phyloP scores from a whole-genome alignment of 23 tunicate species.

The Trididemnum nubilum region DNA sequence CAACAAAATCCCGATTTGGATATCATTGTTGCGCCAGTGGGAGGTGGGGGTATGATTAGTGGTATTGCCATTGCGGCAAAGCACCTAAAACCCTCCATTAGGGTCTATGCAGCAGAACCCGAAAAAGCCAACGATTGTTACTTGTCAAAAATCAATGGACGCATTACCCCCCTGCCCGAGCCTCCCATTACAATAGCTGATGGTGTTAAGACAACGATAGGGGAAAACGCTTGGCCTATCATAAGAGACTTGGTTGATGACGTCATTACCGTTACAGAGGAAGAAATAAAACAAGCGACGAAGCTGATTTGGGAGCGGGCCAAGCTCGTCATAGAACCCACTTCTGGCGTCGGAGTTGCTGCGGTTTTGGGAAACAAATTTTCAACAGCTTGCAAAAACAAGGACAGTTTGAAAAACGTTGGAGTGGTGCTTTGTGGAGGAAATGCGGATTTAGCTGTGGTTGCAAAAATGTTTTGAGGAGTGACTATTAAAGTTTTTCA shows the following conservation, averaged over 20 bases:
- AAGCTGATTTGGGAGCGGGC: slow-evolving; percentile 81
- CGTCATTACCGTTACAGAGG: slow-evolving; percentile 90
- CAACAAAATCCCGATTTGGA: slow-evolving; percentile 83
- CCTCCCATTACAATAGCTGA: slow-evolving; percentile 86
- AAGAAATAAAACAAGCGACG: slow-evolving; percentile 77
- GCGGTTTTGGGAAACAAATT: slow-evolving; percentile 57
- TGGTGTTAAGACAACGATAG: slow-evolving; percentile 85
- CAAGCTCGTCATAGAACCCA: slow-evolving; percentile 92
- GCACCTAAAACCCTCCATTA: slow-evolving; percentile 64
- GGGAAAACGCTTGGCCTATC: slow-evolving; percentile 95
- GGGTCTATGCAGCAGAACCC: slow-evolving; percentile 97
- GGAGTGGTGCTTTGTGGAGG: slow-evolving; percentile 97
- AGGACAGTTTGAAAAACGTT: slow-evolving; percentile 48
- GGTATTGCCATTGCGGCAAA: slow-evolving; percentile 91
- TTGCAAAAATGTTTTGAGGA: slow-evolving; percentile 13
- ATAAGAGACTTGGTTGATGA: slow-evolving; percentile 90
- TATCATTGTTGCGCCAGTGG: slow-evolving; percentile 84
- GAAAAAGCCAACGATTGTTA: slow-evolving; percentile 86
- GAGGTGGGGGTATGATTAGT: slow-evolving; percentile 95
- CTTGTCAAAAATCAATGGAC: slow-evolving; percentile 59
- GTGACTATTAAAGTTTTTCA: no score
- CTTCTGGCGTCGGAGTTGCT: slow-evolving; percentile 92
- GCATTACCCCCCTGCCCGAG: slow-evolving; percentile 31
- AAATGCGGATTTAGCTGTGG: slow-evolving; percentile 61
- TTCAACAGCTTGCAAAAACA: not conserved